Conservation (phyloP, 2,797 vertebrate species). For the Cryptoblepharus egeriae region DNA sequence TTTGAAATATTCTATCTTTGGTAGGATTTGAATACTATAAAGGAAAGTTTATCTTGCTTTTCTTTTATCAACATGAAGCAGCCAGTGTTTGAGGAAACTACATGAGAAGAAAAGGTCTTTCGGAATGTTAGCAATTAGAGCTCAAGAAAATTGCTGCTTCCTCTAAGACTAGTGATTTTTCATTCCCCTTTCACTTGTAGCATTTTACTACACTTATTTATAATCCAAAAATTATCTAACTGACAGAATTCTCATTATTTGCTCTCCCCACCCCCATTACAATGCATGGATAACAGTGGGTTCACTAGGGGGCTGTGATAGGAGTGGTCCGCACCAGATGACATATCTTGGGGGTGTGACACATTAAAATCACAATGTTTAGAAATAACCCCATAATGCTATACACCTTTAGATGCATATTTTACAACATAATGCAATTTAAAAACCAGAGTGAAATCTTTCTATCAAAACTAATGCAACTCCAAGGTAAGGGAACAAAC, state of each 20-base stretch:
- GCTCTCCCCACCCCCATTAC: neutral
- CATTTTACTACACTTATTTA: neutral
- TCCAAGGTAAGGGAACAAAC: no score
- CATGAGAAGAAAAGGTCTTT: neutral
- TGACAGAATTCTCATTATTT: conserved; percentile 1
- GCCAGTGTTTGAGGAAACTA: neutral
- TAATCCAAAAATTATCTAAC: neutral
- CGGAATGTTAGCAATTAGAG: neutral
- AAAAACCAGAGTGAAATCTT: no score
- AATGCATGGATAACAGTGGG: neutral
- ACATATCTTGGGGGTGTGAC: no score
- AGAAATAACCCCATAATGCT: no score
- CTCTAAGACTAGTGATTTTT: neutral
- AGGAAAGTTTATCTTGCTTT: neutral
- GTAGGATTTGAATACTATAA: neutral
- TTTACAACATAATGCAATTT: no score
- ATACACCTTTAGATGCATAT: no score
- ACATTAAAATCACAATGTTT: no score
- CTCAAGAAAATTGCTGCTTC: neutral
- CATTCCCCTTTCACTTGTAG: neutral
- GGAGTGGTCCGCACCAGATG: no score
- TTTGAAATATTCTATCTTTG: conserved; percentile 17
- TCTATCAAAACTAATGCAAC: no score
- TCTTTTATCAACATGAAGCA: neutral
- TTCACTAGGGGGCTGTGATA: no score